A percentile compares a stretch with the other conserved stretches of the same genome.
These are phyloP conservation scores for Scaptomyza reducta DNA, from an alignment of 2,888 invertebrate species.

Conservation along the genomic window DNA sequence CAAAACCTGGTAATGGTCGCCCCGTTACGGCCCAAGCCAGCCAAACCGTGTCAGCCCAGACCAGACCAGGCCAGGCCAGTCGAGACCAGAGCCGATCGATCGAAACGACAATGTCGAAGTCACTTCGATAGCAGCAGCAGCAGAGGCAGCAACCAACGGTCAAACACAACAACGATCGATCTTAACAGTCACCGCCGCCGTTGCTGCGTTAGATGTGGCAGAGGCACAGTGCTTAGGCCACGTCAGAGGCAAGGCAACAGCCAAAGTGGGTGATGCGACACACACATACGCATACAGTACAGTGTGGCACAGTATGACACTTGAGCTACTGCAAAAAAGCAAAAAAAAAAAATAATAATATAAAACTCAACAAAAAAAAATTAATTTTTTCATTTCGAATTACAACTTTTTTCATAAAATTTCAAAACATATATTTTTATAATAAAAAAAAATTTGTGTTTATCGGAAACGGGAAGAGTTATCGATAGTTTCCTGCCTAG, in stretches of 20 bases:
- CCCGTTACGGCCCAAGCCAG: slow-evolving; percentile 39
- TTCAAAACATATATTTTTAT: too few relatives aligned
- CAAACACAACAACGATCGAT: slow-evolving; percentile 71
- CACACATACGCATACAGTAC: slow-evolving; percentile 26
- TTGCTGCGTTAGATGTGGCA: slow-evolving; percentile 60
- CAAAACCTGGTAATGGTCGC: slow-evolving; percentile 73
- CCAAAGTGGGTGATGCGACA: slow-evolving; percentile 58
- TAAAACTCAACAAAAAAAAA: not conserved
- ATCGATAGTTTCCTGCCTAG: too few relatives aligned
- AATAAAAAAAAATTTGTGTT: too few relatives aligned
- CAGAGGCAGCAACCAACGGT: slow-evolving; percentile 43
- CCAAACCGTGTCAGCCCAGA: slow-evolving; percentile 30
- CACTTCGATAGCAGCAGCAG: slow-evolving; percentile 54
- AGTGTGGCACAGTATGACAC: slow-evolving; percentile 23
- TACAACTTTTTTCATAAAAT: too few relatives aligned
- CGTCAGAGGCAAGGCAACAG: slow-evolving; percentile 33
- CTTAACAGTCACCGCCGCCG: slow-evolving; percentile 62
- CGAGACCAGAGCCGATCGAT: slow-evolving; percentile 64
- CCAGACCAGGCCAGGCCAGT: slow-evolving; percentile 29
- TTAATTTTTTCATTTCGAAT: too few relatives aligned
- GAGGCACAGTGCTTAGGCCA: slow-evolving; percentile 30
- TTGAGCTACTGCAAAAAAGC: not conserved
- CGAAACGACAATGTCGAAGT: slow-evolving; percentile 64
- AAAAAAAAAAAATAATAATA: not conserved
- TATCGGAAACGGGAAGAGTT: too few relatives aligned